These are phyloP conservation scores for Numida meleagris DNA, from an alignment of 2,113 vertebrate genomes.

Conservation along the genomic window DNA sequence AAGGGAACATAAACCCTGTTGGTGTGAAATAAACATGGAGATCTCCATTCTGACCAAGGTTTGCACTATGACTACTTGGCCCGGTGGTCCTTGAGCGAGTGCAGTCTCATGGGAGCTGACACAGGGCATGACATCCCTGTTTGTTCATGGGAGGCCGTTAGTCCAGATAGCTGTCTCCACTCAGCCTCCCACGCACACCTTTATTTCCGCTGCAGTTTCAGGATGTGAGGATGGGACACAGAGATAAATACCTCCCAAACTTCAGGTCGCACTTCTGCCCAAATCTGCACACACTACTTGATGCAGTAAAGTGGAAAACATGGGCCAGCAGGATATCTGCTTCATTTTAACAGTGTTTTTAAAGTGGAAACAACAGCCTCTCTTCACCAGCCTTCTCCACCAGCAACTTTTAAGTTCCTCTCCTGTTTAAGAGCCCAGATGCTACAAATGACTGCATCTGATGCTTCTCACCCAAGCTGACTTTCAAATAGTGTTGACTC, in stretches of 20 bases:
- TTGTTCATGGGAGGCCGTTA: not conserved
- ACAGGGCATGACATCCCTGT: not conserved
- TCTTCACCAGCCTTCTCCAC: not conserved
- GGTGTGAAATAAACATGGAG: not conserved
- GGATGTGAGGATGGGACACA: too few relatives aligned
- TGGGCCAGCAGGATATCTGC: not conserved
- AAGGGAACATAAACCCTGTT: not conserved
- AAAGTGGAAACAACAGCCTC: constrained; percentile 38
- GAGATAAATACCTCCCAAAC: not conserved
- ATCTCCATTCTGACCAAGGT: not conserved
- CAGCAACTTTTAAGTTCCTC: not conserved
- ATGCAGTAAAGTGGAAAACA: not conserved
- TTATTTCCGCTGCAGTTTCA: not conserved
- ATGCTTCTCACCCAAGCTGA: not conserved
- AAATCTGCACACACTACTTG: fast-evolving
- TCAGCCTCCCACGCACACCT: too few relatives aligned
- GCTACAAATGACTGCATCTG: not conserved
- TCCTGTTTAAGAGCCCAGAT: not conserved
- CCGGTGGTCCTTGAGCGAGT: not conserved
- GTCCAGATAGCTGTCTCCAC: not conserved
- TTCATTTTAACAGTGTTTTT: not conserved
- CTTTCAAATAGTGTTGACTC: not conserved
- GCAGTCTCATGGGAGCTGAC: not conserved
- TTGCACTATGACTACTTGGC: not conserved
- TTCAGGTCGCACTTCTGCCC: not conserved